phyloP scores from a whole-genome alignment of 2,888 invertebrate genomes.

The Lumbricus terrestris region DNA sequence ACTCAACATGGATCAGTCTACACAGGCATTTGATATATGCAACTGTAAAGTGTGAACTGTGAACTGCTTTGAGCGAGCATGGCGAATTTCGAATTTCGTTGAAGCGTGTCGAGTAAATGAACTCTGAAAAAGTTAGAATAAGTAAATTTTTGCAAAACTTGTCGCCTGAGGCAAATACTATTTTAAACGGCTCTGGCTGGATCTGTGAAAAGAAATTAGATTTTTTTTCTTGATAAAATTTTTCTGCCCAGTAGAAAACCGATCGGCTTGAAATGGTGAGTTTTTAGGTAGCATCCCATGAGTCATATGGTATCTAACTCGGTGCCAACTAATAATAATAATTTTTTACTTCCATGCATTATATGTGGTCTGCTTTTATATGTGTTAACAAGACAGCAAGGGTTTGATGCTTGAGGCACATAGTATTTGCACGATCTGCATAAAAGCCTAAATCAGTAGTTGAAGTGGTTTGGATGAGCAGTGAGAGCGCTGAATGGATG shows the following conservation, averaged over 20 bases:
- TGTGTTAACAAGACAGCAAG: not conserved
- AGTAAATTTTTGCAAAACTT: not conserved
- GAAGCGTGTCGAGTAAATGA: not conserved
- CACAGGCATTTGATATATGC: not conserved
- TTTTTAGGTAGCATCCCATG: not conserved
- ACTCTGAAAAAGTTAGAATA: not conserved
- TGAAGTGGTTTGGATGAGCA: no score
- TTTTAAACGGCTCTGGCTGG: not conserved
- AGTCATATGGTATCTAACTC: not conserved
- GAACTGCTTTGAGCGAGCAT: not conserved
- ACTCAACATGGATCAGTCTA: not conserved
- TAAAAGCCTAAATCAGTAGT: no score
- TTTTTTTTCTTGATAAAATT: not conserved
- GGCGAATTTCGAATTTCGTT: not conserved
- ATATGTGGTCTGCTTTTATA: not conserved
- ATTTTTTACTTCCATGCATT: no score
- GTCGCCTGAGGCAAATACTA: not conserved
- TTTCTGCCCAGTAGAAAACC: not conserved
- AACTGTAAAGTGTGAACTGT: not conserved
- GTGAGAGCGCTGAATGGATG: no score
- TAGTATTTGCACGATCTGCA: not conserved
- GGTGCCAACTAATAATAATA: not conserved
- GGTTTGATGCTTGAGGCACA: no score
- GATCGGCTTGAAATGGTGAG: not conserved
- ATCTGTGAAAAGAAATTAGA: not conserved